Evolutionary conservation across 2,113 vertebrate species (phyloP).

Genomic region (Tachycineta bicolor): DNA sequence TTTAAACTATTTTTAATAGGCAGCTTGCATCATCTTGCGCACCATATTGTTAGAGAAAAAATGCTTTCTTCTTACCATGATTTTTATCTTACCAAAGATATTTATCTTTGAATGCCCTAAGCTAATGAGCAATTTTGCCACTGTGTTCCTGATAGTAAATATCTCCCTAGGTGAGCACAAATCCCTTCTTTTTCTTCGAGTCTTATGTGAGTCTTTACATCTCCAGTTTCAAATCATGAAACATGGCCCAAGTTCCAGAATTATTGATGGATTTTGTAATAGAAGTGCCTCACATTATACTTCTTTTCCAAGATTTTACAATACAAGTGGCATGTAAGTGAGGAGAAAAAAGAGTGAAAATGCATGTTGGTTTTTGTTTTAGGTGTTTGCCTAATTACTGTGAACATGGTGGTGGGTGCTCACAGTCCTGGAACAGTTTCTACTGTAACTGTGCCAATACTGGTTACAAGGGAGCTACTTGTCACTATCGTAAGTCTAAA

Average conservation of each 20-base stretch:
- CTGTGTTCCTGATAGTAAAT: not conserved
- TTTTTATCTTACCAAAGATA: not conserved
- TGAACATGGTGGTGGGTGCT: conserved; percentile 90
- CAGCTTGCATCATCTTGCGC: not conserved
- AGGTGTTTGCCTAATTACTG: conserved; percentile 93
- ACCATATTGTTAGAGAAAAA: not conserved
- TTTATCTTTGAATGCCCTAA: not conserved
- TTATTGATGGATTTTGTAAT: not conserved
- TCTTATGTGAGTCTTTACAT: not conserved
- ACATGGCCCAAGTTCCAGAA: not conserved
- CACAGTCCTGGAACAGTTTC: conserved; percentile 92
- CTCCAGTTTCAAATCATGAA: not conserved
- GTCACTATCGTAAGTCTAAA: conserved; percentile 85
- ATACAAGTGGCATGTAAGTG: not conserved
- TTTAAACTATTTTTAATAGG: not conserved
- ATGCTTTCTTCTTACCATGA: not conserved
- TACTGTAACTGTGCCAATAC: conserved; percentile 89
- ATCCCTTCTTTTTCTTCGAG: not conserved
- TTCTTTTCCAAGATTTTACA: not conserved
- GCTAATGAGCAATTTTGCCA: not conserved
- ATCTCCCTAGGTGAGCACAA: fast-evolving
- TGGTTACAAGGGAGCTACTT: conserved; percentile 91
- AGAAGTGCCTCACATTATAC: not conserved
- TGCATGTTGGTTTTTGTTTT: not conserved
- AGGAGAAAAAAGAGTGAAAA: not conserved